phyloP scores from a whole-genome alignment of 2,113 vertebrate genomes.

The Callithrix jacchus region DNA sequence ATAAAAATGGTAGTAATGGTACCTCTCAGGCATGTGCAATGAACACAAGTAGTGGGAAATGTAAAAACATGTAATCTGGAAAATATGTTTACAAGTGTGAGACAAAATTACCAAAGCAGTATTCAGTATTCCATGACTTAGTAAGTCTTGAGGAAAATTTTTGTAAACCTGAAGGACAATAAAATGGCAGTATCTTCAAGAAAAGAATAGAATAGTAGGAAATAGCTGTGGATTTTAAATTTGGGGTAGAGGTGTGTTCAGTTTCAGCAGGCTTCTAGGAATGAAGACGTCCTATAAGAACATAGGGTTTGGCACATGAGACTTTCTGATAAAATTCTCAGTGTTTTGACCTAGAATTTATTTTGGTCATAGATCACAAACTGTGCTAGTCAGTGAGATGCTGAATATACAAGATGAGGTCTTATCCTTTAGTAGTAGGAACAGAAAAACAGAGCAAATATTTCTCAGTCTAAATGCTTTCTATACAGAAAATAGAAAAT shows the following conservation, averaged over 20 bases:
- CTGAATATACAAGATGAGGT: background rate
- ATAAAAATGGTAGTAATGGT: background rate
- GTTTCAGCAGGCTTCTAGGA: background rate
- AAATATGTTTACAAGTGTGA: background rate
- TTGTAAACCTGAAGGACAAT: background rate
- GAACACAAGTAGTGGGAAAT: background rate
- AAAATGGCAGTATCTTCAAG: background rate
- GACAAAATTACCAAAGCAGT: background rate
- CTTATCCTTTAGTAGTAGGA: background rate
- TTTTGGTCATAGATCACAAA: too few relatives aligned
- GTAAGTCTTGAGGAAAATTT: background rate
- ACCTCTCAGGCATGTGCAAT: background rate
- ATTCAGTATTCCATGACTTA: background rate
- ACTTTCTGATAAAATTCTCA: background rate
- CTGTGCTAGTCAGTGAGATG: background rate
- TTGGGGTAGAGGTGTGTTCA: background rate
- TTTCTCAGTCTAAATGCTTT: background rate
- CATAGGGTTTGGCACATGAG: background rate
- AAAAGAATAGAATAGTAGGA: background rate
- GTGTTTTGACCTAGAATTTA: too few relatives aligned
- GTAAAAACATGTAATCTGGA: background rate
- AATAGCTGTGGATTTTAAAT: background rate
- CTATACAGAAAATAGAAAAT: background rate
- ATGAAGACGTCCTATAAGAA: background rate
- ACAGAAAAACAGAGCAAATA: background rate